phyloP scores from a whole-genome alignment of 2,888 invertebrate species.

The Dinocampus coccinellae region DNA sequence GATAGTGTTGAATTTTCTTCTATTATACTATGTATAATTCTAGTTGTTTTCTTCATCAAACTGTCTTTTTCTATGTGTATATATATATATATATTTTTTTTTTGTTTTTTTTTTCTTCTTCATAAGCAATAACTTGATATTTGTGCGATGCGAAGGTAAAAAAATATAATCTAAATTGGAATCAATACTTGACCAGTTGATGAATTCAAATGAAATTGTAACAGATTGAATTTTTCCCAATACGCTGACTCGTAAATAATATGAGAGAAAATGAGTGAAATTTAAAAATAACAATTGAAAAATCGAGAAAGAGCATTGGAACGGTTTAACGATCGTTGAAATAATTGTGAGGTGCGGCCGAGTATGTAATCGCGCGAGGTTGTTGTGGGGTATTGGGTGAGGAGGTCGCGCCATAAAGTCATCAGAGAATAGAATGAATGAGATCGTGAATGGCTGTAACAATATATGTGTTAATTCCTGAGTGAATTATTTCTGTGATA shows the following conservation, averaged over 20 bases:
- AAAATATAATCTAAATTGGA: neutral
- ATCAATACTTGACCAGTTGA: neutral
- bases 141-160: too few relatives aligned
- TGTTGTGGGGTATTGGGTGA: neutral
- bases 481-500: constrained; percentile 38
- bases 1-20: too few relatives aligned
- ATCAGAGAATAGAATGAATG: neutral
- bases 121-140: neutral
- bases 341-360: constrained; percentile 9
- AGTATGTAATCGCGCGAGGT: neutral
- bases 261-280: neutral
- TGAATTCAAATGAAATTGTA: neutral
- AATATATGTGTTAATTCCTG: neutral
- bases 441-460: neutral
- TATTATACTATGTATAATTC: too few relatives aligned
- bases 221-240: constrained; percentile 5
- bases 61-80: neutral
- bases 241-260: neutral
- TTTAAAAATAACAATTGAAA: constrained; percentile 11
- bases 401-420: neutral
- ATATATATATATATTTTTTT: neutral
- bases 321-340: constrained; percentile 13
- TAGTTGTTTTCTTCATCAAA: too few relatives aligned
- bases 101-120: neutral
- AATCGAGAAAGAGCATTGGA: neutral